phyloP scores from a whole-genome alignment of 2,797 vertebrate genomes.

The Lophotriccus pileatus region DNA sequence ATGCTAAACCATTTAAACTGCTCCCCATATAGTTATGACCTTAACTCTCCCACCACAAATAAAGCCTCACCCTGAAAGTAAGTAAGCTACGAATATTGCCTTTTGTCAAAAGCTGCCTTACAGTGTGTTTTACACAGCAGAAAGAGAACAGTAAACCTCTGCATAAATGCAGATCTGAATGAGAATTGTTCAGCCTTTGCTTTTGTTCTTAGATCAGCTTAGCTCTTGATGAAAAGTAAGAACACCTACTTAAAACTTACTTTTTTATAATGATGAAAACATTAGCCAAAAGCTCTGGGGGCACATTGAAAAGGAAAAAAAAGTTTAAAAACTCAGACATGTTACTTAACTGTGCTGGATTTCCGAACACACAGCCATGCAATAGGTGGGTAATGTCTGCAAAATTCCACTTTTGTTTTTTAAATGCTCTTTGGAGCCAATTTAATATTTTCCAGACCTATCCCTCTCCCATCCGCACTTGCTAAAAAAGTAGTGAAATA shows the following conservation, averaged over 20 bases:
- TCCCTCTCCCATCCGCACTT: neutral
- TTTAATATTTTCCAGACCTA: constrained; percentile 55
- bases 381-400: neutral
- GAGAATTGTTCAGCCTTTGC: neutral
- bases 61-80: neutral
- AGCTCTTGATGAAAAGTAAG: neutral
- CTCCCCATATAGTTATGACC: neutral
- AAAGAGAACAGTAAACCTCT: neutral
- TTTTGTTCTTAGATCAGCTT: neutral
- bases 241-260: neutral
- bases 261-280: neutral
- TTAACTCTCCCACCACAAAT: neutral
- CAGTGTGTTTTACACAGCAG: neutral
- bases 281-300: neutral
- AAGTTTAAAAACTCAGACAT: neutral
- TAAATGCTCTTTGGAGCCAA: neutral
- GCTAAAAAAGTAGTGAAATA: constrained; percentile 32
- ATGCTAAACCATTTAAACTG: neutral
- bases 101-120: neutral
- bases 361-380: constrained; percentile 7
- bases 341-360: neutral
- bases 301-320: neutral
- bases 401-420: neutral
- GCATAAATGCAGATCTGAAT: neutral
- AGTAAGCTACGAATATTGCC: neutral